These are phyloP conservation scores for Argyresthia goedartella DNA, from an alignment of 2,888 invertebrate species.

Conservation along the genomic window DNA sequence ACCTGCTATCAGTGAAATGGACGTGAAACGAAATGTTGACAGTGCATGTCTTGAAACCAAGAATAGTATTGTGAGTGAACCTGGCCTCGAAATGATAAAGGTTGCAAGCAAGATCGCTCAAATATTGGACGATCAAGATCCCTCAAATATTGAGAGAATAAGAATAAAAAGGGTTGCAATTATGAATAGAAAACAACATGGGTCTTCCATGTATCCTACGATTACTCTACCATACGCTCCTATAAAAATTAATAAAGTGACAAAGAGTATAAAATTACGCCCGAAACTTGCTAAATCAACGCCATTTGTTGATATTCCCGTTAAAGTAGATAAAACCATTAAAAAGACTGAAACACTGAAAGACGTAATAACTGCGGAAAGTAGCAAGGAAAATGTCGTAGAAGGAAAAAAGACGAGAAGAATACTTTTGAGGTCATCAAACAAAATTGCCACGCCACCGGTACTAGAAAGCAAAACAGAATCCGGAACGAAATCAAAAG, in stretches of 20 bases:
- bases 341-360: not conserved
- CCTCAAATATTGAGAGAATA: not conserved
- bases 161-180: not conserved
- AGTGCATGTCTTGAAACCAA: not conserved
- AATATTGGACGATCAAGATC: no score
- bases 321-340: not conserved
- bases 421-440: slow-evolving; percentile 31
- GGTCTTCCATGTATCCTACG: not conserved
- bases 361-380: not conserved
- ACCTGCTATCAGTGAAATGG: no score
- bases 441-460: not conserved
- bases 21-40: no score
- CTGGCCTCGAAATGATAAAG: no score
- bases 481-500: not conserved
- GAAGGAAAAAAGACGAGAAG: slow-evolving; percentile 18
- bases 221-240: not conserved
- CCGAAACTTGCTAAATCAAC: not conserved
- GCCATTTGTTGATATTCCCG: no score
- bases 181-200: not conserved
- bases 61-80: not conserved
- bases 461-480: not conserved
- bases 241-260: not conserved
- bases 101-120: no score
- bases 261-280: not conserved
- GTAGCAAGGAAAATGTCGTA: not conserved